Percentiles rank a stretch among this genome's conserved stretches.
Conservation (phyloP, 1,140 invertebrate species). For the Muscidifurax raptorellus region DNA sequence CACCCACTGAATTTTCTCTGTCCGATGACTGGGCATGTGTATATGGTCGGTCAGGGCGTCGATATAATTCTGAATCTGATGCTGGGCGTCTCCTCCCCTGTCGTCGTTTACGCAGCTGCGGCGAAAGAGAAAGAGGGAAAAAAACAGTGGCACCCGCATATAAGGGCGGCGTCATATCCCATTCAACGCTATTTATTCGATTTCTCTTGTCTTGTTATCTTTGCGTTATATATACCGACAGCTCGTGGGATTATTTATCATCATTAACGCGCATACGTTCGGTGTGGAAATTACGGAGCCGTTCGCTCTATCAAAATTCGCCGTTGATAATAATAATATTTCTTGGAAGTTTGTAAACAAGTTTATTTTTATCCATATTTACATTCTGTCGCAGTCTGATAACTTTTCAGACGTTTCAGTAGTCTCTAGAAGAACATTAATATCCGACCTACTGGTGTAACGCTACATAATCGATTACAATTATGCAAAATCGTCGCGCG, state of each 20-base stretch:
- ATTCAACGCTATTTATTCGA: constrained; percentile 21
- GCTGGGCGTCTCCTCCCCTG: constrained; percentile 7
- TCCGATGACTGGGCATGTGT: not conserved
- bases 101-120: not conserved
- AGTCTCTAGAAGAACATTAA: too few relatives aligned
- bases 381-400: too few relatives aligned
- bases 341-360: too few relatives aligned
- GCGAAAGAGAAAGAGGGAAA: not conserved
- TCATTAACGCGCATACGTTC: constrained; percentile 6
- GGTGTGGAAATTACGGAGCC: not conserved
- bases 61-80: constrained; percentile 16
- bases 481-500: not conserved
- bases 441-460: not conserved
- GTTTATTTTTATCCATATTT: too few relatives aligned
- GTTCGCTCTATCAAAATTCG: not conserved
- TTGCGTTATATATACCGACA: not conserved
- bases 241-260: constrained; percentile 8
- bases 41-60: not conserved
- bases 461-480: not conserved
- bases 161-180: not conserved
- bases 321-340: too few relatives aligned
- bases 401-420: not conserved
- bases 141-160: constrained; percentile 30
- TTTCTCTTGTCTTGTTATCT: constrained; percentile 14
- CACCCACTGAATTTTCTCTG: not conserved